Base-by-base conservation (phyloP, 2,113 vertebrate species). In the Microtus oregoni region DNA sequence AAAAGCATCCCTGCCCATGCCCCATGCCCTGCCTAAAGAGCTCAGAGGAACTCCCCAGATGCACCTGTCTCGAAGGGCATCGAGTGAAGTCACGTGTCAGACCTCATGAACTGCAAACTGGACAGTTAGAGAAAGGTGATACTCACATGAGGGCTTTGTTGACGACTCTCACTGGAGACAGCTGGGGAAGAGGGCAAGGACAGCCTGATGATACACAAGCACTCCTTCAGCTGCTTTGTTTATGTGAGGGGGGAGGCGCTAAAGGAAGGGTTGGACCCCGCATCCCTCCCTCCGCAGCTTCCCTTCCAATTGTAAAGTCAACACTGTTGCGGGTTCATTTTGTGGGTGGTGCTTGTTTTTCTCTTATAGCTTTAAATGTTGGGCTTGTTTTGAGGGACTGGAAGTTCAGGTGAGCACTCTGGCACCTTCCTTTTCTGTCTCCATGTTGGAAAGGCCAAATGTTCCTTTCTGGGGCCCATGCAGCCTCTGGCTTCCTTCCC, bases 171-270 rank as follows among this genome's bases (percentile, higher is more conserved):
- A 35, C 10, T 15, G 17, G 17, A 32, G 70, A 35, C 0, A 41
- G 28, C 14, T 6, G 8, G 15, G 1, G 55, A 73, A 28, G 47
- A 3, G 1, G 22, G 22, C 0, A 1, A 20, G 44, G 41, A 61
- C 72, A 35, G 1, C 67, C 52, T 17, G 3, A 22, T 11, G 47
- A 44, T 5, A 44, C 47, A 15, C 9, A 7, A 28, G 44, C 7
- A 0, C 55, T 72, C 10, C 30, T 20, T 35, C 47, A 26, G 19
- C 12, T 1, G 10, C 17, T 0, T 22, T 17, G 20, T 28, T 11
- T 20, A 7, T 0, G 10, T 0, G 11, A 3, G 17, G 3, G 1
- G 1, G 5, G 14, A 47, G 38, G 35, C 7, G 7, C 73, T 9
- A 19, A 63, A 44, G 44, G 15, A 2, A 65, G 81, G n/a, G 32